These are phyloP conservation scores for Myocastor coypus DNA, from an alignment of 2,113 vertebrate species.

Conservation along the genomic window DNA sequence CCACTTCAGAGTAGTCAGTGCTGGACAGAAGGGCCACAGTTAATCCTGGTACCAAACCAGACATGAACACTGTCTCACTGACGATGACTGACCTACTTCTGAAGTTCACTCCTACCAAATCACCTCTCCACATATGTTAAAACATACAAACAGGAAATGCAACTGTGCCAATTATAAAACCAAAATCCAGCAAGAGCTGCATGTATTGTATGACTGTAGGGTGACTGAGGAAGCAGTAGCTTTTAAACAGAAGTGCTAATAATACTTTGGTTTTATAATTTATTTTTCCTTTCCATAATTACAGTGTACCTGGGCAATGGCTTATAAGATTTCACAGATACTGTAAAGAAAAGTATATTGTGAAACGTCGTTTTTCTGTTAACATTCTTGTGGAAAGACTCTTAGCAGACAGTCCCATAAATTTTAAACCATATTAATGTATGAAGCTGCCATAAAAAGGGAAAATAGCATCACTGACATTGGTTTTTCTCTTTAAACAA, in stretches of 20 bases:
- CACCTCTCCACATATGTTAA: slow-evolving; percentile 16
- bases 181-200: background rate
- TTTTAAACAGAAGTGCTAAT: slow-evolving; percentile 59
- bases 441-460: background rate
- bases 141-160: background rate
- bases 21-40: no score
- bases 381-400: slow-evolving; percentile 31
- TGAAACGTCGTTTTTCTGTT: slow-evolving; percentile 57
- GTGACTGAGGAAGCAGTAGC: background rate
- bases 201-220: fast-evolving
- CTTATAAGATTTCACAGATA: slow-evolving; percentile 57
- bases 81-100: background rate
- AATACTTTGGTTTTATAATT: slow-evolving; percentile 37
- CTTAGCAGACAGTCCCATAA: slow-evolving; percentile 8
- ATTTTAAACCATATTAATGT: background rate
- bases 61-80: background rate
- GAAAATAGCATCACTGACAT: background rate
- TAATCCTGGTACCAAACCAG: background rate
- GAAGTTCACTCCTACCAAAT: background rate
- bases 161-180: background rate
- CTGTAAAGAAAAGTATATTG: slow-evolving; percentile 33
- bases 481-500: background rate
- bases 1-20: background rate
- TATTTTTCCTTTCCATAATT: slow-evolving; percentile 67
- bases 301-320: slow-evolving; percentile 40